Conservation (phyloP, 2,797 vertebrate genomes). For the Myiotriccus ornatus region DNA sequence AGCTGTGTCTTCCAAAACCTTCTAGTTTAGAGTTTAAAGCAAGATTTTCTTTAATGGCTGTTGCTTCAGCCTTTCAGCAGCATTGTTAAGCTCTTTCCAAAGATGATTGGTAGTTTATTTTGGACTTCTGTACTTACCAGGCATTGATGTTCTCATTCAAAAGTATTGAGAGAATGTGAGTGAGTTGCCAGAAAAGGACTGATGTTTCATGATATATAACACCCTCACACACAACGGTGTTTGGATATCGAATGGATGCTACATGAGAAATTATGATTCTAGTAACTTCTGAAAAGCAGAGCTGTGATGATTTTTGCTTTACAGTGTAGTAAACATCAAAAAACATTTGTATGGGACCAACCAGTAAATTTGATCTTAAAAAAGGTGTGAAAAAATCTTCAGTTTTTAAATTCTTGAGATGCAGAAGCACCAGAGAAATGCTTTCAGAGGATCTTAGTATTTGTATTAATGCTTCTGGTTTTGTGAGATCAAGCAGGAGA, state of each 20-base stretch:
- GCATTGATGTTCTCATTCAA: neutral
- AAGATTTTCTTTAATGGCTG: neutral
- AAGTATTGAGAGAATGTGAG: neutral
- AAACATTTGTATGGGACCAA: neutral
- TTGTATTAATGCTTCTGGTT: neutral
- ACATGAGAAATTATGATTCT: neutral
- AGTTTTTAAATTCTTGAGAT: neutral
- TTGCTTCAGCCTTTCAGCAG: neutral
- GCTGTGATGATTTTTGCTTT: neutral
- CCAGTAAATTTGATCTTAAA: neutral
- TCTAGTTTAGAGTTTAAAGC: neutral
- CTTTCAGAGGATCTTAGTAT: neutral
- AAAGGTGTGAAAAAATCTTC: neutral
- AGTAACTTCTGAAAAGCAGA: neutral
- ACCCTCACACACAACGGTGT: neutral
- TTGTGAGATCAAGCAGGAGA: neutral
- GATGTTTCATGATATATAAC: neutral
- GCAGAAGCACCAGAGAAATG: neutral
- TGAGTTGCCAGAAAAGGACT: neutral
- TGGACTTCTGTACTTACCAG: neutral
- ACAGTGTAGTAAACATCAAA: neutral
- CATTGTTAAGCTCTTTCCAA: neutral
- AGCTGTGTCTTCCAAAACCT: neutral
- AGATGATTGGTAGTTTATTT: neutral
- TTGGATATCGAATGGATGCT: neutral